Evolutionary conservation across 1,140 invertebrate species (phyloP).

Genomic region (Trialeurodes vaporariorum): DNA sequence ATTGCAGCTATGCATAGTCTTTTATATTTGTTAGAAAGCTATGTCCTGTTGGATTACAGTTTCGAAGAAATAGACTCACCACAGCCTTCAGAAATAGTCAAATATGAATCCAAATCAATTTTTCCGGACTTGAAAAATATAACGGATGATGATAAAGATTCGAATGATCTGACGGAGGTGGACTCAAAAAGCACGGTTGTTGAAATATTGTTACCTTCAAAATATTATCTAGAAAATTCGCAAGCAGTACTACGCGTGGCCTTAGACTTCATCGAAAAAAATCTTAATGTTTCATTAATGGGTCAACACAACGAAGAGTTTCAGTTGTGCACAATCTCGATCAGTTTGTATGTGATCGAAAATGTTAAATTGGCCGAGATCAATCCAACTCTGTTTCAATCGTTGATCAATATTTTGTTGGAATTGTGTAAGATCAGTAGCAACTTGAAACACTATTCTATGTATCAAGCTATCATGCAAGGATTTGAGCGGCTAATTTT

Average conservation of each 20-base stretch:
- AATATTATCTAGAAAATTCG: neutral
- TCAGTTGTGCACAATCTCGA: conserved; percentile 14
- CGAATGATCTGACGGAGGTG: neutral
- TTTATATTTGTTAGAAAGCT: conserved; percentile 60
- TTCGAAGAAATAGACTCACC: neutral
- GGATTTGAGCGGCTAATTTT: conserved; percentile 61
- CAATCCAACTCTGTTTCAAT: conserved; percentile 15
- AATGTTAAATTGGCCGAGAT: neutral
- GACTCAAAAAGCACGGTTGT: neutral
- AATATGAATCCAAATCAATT: neutral
- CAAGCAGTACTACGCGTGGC: conserved; percentile 36
- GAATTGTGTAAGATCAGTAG: neutral
- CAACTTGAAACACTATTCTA: neutral
- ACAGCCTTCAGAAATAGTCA: neutral
- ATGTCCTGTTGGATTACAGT: conserved; percentile 6
- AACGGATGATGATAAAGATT: neutral
- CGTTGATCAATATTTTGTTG: conserved; percentile 21
- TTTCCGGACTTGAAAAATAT: neutral
- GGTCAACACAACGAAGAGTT: conserved; percentile 3
- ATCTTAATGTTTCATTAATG: neutral
- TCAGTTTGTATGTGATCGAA: conserved; percentile 14
- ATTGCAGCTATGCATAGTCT: conserved; percentile 58
- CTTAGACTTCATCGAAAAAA: conserved; percentile 52
- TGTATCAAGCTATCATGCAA: conserved; percentile 34
- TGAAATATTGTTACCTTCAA: neutral